phyloP scores from a whole-genome alignment of 2,888 invertebrate species.

The Odontomyia ornata region DNA sequence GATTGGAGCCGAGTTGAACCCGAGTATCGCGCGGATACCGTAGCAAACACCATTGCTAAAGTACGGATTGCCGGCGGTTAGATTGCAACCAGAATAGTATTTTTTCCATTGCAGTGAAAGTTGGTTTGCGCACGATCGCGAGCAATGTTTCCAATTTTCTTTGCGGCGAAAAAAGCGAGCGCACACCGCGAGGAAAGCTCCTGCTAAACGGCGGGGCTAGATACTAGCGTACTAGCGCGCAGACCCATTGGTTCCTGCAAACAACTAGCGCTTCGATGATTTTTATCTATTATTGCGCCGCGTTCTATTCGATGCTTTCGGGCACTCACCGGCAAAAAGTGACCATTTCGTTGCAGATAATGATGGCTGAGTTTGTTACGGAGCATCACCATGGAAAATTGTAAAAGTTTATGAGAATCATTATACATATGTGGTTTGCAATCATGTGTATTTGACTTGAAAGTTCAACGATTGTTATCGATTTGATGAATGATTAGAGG shows the following conservation, averaged over 20 bases:
- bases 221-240: too few relatives aligned
- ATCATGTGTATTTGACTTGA: too few relatives aligned
- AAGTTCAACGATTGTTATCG: too few relatives aligned
- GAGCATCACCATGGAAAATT: too few relatives aligned
- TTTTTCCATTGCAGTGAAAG: constrained; percentile 42
- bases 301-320: not conserved
- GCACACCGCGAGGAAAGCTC: not conserved
- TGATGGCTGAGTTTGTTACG: too few relatives aligned
- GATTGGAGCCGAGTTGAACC: constrained; percentile 2
- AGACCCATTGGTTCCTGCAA: too few relatives aligned
- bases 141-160: constrained; percentile 25
- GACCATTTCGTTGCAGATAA: too few relatives aligned
- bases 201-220: not conserved
- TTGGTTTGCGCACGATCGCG: constrained; percentile 24
- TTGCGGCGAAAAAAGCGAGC: not conserved
- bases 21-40: not conserved
- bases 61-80: constrained; percentile 6
- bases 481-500: too few relatives aligned
- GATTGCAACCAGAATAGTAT: constrained; percentile 11
- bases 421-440: too few relatives aligned
- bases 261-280: too few relatives aligned
- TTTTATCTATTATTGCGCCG: not conserved
- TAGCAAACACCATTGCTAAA: not conserved
- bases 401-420: too few relatives aligned
- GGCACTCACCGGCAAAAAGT: not conserved